Evolutionary conservation across 1,140 invertebrate species (phyloP), one percentile per base, ranked within the genome.

Genomic region (Heliconius eleuchia): DNA sequence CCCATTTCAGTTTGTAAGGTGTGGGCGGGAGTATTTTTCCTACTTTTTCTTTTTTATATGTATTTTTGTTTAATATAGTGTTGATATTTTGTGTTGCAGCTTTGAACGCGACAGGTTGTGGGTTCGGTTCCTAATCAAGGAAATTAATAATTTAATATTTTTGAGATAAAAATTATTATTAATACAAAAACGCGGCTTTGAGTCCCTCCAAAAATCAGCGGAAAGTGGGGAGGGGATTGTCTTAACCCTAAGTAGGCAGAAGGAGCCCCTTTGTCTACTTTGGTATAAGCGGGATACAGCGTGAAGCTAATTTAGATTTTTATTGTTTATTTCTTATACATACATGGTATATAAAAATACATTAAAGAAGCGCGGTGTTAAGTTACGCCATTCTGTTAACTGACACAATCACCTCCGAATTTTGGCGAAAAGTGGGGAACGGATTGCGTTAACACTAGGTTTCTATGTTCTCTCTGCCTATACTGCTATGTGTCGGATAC

Each of bases 1-100:
- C 34, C 37, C 55, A 39, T 66, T 75, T 66, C 37, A 75, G 39
- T 27, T 46, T 60, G n/a, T 75, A 75, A 75, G 66, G 34, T 60
- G 34, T 27, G 34, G 37, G 55, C 27, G 74, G 42, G 16, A 66
- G 60, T 60, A 27, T 39, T 74, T 19, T 75, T 60, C 60, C 8
- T 75, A 66, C n/a, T 27, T 66, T 27, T 60, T 9, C n/a, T 60
- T 27, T 60, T 60, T 66, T 11, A 57, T 57, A 57, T 57, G 11
- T 23, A n/a, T 57, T 23, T 19, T 19, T n/a, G 55, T 23, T 57
- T 8, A 55, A 18, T 19, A 19, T n/a, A 2, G 19, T 55, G 16
- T 55, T 7, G 0, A 55, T 18, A 55, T 55, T 55, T 19, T 55
- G 19, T 55, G 57, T 9, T 19, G n/a, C 8, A 8, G 8, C 57